Conservation (phyloP, 2,113 vertebrate genomes). For the Rhineura floridana region DNA sequence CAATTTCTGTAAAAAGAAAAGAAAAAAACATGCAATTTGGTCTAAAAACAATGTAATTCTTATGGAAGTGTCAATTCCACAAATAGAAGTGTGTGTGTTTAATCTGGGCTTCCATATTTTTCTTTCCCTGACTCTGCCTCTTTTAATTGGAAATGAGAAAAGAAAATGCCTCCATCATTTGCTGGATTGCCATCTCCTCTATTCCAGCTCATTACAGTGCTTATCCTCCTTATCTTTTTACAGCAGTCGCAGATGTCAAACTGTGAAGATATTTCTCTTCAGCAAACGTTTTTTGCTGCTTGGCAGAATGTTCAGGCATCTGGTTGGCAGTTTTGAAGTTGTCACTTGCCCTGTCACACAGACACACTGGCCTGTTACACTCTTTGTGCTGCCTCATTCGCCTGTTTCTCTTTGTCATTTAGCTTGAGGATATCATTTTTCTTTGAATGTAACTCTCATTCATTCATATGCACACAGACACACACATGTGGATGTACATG, state of each 20-base stretch:
- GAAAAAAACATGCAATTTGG: no score
- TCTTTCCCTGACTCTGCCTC: neutral
- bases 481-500: neutral
- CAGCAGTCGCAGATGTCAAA: conserved; percentile 57
- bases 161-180: neutral
- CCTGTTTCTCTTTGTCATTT: conserved; percentile 43
- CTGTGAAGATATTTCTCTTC: conserved; percentile 51
- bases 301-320: conserved; percentile 45
- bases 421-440: conserved; percentile 28
- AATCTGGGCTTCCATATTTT: neutral
- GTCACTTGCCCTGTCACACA: conserved; percentile 50
- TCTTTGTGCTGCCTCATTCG: conserved; percentile 41
- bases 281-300: conserved; percentile 29
- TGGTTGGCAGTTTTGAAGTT: conserved; percentile 51
- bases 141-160: conserved; percentile 20
- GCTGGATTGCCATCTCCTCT: neutral
- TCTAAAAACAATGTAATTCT: neutral
- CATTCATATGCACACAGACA: neutral
- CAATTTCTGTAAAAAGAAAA: neutral
- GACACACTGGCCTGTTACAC: conserved; percentile 41
- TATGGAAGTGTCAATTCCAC: neutral
- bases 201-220: conserved; percentile 29
- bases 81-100: neutral
- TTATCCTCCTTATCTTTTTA: conserved; percentile 51
- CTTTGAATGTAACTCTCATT: conserved; percentile 39